Evolutionary conservation across 2,888 invertebrate species (phyloP).

Genomic region (Coleophora flavipennella): DNA sequence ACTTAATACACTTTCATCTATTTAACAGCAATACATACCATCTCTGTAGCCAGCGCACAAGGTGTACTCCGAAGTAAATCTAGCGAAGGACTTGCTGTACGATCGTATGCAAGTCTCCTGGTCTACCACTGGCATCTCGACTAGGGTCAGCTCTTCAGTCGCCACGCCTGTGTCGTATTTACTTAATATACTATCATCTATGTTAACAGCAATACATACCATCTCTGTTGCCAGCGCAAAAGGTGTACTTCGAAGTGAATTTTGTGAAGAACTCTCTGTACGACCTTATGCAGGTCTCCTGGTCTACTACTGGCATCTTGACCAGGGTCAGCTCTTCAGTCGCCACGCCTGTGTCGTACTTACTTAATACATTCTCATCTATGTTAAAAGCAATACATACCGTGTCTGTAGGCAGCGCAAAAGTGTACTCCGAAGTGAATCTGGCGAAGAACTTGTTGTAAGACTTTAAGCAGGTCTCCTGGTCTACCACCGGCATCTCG

Average conservation of each 20-base stretch:
- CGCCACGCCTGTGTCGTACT: too few relatives aligned
- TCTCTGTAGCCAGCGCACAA: constrained; percentile 67
- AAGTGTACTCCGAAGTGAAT: constrained; percentile 72
- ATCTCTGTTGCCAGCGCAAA: constrained; percentile 62
- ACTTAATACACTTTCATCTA: too few relatives aligned
- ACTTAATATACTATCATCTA: too few relatives aligned
- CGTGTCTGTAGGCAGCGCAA: constrained; percentile 64
- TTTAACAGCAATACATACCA: too few relatives aligned
- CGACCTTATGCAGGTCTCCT: constrained; percentile 73
- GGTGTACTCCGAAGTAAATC: constrained; percentile 71
- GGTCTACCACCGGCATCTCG: constrained; percentile 74
- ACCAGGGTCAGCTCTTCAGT: constrained; percentile 72
- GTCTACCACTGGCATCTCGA: constrained; percentile 74
- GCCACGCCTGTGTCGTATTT: too few relatives aligned
- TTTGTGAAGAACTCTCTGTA: constrained; percentile 74
- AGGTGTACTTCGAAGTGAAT: constrained; percentile 72
- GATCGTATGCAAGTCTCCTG: constrained; percentile 74
- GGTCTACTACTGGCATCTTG: constrained; percentile 74
- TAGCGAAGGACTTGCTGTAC: constrained; percentile 73
- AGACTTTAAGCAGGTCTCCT: constrained; percentile 73
- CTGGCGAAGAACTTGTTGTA: constrained; percentile 74
- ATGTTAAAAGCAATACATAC: too few relatives aligned
- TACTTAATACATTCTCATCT: too few relatives aligned
- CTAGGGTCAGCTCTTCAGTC: constrained; percentile 70
- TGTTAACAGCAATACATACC: too few relatives aligned